Base-by-base conservation (phyloP, 2,888 invertebrate genomes). In the Zygogramma bicolorata region DNA sequence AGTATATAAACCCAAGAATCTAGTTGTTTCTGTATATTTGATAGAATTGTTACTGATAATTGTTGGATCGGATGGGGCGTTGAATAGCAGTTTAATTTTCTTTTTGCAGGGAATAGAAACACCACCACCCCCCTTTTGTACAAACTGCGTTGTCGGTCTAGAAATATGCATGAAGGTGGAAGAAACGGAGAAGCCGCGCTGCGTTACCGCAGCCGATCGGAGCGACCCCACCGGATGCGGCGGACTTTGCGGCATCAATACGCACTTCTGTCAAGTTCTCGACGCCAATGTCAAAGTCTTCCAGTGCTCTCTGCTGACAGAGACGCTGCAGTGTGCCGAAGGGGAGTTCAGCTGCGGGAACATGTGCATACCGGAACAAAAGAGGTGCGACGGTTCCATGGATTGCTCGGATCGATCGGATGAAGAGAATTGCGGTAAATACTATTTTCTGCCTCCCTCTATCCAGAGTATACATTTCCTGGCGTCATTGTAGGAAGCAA, bases 351-450 rank as follows among this genome's bases (percentile, higher is more conserved):
- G 91, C 67, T 94, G 94, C 83, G 90, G 90, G n/a, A 93, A 93
- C 18, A 88, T 92, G 70, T 94, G 94, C 82, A 91, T 94, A 60
- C 88, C 91, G 0, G 85, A 88, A 40, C 88, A 87, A 29, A 91
- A 92, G 70, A 89, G 91, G 34, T 94, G 94, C 85, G 93, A 94
- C 83, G 94, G 94, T 13, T 88, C 90, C 68, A 89, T 93, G 81
- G 92, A 94, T 83, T 94, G 94, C 85, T 92, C 92, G 79, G 93
- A 94, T 84, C 90, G 91, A 83, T 91, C 92, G 18, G 94, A 94
- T 85, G 94, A 94, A 88, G 88, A 89, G 82, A 89, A 92, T 83
- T 94, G 94, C 84, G 90, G 94, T 94, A 88, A 72, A 46, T 69
- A 53, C 3, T 31, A n/a, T n/a, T n/a, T n/a, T n/a, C n/a, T n/a